A percentile compares a stretch with the other conserved stretches of the same genome.
Conservation (phyloP, 2,888 invertebrate species). For the Drosophila atripex region DNA sequence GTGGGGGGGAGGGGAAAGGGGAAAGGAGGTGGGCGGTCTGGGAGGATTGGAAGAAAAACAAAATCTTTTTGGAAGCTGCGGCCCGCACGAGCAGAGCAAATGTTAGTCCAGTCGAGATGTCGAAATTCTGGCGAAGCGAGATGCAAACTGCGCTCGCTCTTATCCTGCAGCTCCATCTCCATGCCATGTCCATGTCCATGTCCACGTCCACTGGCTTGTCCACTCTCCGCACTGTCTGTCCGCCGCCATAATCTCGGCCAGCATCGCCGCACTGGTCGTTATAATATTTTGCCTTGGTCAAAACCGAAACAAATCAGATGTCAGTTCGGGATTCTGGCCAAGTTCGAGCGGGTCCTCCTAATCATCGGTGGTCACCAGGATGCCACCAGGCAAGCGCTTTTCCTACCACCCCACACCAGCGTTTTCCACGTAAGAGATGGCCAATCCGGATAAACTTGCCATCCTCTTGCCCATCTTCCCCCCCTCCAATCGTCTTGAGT, state of each 20-base stretch:
- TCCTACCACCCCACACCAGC: slow-evolving; percentile 16
- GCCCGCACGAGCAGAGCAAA: slow-evolving; percentile 40
- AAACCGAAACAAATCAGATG: slow-evolving; percentile 80
- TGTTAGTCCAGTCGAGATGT: slow-evolving; percentile 32
- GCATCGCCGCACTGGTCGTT: slow-evolving; percentile 80
- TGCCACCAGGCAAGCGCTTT: slow-evolving; percentile 42
- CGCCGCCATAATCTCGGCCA: slow-evolving; percentile 45
- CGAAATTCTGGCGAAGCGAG: slow-evolving; percentile 51
- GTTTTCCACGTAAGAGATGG: slow-evolving; percentile 47
- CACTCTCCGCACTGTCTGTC: slow-evolving; percentile 8
- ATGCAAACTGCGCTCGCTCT: slow-evolving; percentile 29
- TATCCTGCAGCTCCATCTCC: slow-evolving; percentile 44
- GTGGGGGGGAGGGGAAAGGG: background rate
- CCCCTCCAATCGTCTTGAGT: background rate
- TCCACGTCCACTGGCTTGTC: slow-evolving; percentile 16
- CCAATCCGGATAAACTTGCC: slow-evolving; percentile 30
- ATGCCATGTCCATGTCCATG: slow-evolving; percentile 38
- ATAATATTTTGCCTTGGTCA: slow-evolving; percentile 82
- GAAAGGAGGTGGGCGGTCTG: background rate
- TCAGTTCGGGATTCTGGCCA: slow-evolving; percentile 63
- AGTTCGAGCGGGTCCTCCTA: slow-evolving; percentile 68
- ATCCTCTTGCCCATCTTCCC: background rate
- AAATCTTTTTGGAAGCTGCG: slow-evolving; percentile 16
- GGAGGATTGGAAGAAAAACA: background rate
- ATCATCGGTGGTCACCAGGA: slow-evolving; percentile 70